Percentiles rank a stretch among this genome's conserved stretches.
These are phyloP conservation scores for Drosophila paracracens DNA, from an alignment of 2,888 invertebrate species.

Conservation along the genomic window DNA sequence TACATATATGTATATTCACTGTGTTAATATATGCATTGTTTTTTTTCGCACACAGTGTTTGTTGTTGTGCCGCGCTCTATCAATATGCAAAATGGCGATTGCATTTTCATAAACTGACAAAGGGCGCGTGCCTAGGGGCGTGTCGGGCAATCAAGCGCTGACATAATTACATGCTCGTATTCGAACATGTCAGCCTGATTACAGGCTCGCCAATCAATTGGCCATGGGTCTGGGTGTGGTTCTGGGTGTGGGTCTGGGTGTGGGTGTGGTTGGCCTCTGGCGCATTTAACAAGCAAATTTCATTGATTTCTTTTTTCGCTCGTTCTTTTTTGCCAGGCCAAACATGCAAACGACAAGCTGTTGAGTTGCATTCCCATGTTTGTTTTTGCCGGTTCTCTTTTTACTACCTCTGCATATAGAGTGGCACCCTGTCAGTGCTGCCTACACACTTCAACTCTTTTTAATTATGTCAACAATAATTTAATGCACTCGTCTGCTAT, in stretches of 20 bases:
- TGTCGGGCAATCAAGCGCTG: slow-evolving; percentile 66
- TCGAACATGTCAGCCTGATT: slow-evolving; percentile 66
- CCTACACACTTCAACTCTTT: slow-evolving; percentile 47
- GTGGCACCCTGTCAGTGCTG: slow-evolving; percentile 21
- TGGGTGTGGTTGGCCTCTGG: slow-evolving; percentile 4
- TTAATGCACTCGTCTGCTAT: slow-evolving; percentile 62
- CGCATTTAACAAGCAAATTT: slow-evolving; percentile 63
- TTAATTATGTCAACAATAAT: slow-evolving; percentile 73
- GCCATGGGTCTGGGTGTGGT: neutral
- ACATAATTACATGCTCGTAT: slow-evolving; percentile 69
- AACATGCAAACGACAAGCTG: slow-evolving; percentile 39
- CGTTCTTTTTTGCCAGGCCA: slow-evolving; percentile 2
- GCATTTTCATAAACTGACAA: slow-evolving; percentile 62
- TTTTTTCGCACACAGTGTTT: slow-evolving; percentile 7
- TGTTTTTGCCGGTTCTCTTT: neutral
- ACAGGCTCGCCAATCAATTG: slow-evolving; percentile 47
- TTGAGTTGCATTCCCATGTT: slow-evolving; percentile 23
- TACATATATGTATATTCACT: neutral
- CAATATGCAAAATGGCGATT: slow-evolving; percentile 67
- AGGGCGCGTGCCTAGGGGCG: slow-evolving; percentile 46
- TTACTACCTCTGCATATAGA: slow-evolving; percentile 17
- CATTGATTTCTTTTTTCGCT: slow-evolving; percentile 39
- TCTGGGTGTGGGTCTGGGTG: neutral
- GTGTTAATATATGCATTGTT: slow-evolving; percentile 4
- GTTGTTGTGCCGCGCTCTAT: slow-evolving; percentile 35